Base-by-base conservation (phyloP, 2,888 invertebrate species). In the Luffia ferchaultella region DNA sequence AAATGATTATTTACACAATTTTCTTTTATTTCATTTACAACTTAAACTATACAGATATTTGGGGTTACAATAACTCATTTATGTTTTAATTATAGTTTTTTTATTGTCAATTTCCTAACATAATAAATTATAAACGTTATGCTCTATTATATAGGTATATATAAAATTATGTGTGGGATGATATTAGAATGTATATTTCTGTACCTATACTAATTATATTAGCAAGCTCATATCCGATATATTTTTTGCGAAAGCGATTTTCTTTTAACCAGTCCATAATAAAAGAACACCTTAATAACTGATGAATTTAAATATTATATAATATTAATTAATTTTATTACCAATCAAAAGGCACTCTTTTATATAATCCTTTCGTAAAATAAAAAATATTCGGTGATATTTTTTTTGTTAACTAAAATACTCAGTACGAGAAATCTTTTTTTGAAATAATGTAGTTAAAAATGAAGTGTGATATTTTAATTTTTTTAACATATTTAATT, bases 311-410 rank as follows among this genome's bases (percentile, higher is more conserved):
- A 30, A 30, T 30, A 3, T 12, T 30, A 30, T 7, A n/a, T n/a
- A n/a, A n/a, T n/a, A n/a, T n/a, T n/a, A n/a, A n/a, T n/a, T n/a
- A n/a, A n/a, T n/a, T 30, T 45, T 7, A 15, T 65, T 70, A 67
- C 69, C 58, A 68, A 72, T 74, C 63, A 74, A 71, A 75, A 75
- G 75, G 75, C 74, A 75, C 74, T 74, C 67, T 63, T 65, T 68
- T 63, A 63, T 71, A 65, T n/a, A n/a, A n/a, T n/a, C n/a, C n/a
- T n/a, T n/a, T 67, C 61, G 61, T 67, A 66, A 68, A 70, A 51
- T 62, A 70, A 67, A 62, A 60, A 55, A 63, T 59, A 59, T 54
- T 59, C 53, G 54, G 50, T 57, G 52, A 57, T 57, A 56, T 53
- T 53, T 55, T 58, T 52, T 52, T 50, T 46, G 58, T 57, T 55